Evolutionary conservation across 2,797 vertebrate genomes (phyloP), one percentile per base, ranked within the genome.

Genomic region (Clarias pachynema): DNA sequence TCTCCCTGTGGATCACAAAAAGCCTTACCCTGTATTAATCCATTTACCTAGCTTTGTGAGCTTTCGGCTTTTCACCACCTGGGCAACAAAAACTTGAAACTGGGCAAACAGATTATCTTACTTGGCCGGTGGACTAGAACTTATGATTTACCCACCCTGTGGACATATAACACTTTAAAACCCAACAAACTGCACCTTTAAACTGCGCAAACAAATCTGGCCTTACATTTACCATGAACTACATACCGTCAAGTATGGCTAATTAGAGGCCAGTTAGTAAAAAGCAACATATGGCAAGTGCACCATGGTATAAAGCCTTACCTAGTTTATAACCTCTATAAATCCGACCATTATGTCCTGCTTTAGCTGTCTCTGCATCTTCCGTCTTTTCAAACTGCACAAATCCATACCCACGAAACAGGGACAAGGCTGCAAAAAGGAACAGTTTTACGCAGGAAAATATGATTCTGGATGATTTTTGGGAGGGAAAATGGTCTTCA

Each of bases 271-370:
- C 31, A 59, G n/a, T 73, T 44, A 79, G 65, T 88, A 81, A 73
- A 82, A 44, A 26, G 60, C 73, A 85, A 88, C 24, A 87, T 86
- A 88, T 86, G 78, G 14, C 26, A 62, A 72, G 59, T 44, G 59
- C 77, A 63, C 86, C 77, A 63, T 59, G 56, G 29, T 79, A 62
- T 63, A 79, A 87, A 89, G 84, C 91, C 95, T 97, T 96, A 97
- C 96, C 96, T 97, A 97, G 95, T 97, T 97, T 95, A 97, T 95
- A 96, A 93, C 95, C 93, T 97, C 95, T 96, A 96, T 95, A 97
- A 95, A 97, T 93, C 91, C 95, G 96, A 92, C 95, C 96, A 84
- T 96, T 97, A 94, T 97, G 95, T 93, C 94, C 96, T 89, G 94
- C 92, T 95, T 95, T 96, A 94, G 97, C 96, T 89, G 97, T 96